Percentiles rank a stretch among this genome's conserved stretches.
Evolutionary conservation across 53 echinoderm and acorn worm genomes (phyloP).

Genomic region (Holothuria scabra): DNA sequence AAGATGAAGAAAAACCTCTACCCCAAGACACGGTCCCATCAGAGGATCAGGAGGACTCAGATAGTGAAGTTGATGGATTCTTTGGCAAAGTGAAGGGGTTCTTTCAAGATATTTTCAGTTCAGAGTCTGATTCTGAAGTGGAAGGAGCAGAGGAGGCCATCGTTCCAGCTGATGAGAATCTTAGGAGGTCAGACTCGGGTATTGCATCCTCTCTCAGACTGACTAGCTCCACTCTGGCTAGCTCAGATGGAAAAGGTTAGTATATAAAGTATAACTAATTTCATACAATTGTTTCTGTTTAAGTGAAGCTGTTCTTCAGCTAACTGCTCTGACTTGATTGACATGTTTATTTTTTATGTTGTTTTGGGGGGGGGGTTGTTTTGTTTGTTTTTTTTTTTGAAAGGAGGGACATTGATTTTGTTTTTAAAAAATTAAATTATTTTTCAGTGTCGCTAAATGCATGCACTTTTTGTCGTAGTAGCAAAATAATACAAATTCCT

Average conservation of each 20-base stretch:
- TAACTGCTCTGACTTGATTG: no score
- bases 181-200: constrained; percentile 72
- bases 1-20: constrained; percentile 78
- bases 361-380: no score
- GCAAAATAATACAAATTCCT: no score
- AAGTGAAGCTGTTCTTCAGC: no score
- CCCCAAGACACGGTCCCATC: constrained; percentile 70
- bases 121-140: constrained; percentile 87
- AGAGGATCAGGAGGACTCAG: constrained; percentile 71
- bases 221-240: constrained; percentile 41
- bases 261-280: no score
- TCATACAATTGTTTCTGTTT: no score
- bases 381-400: no score
- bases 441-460: no score
- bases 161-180: not conserved
- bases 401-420: no score
- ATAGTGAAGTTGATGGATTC: constrained; percentile 81
- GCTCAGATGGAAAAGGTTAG: constrained; percentile 41
- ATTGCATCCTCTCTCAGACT: constrained; percentile 75
- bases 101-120: constrained; percentile 94
- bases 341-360: no score
- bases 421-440: no score
- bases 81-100: constrained; percentile 90
- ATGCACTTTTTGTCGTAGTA: no score
- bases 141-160: constrained; percentile 49